phyloP scores from a whole-genome alignment of 1,140 invertebrate species.

The Pseudomyrmex cubaensis region DNA sequence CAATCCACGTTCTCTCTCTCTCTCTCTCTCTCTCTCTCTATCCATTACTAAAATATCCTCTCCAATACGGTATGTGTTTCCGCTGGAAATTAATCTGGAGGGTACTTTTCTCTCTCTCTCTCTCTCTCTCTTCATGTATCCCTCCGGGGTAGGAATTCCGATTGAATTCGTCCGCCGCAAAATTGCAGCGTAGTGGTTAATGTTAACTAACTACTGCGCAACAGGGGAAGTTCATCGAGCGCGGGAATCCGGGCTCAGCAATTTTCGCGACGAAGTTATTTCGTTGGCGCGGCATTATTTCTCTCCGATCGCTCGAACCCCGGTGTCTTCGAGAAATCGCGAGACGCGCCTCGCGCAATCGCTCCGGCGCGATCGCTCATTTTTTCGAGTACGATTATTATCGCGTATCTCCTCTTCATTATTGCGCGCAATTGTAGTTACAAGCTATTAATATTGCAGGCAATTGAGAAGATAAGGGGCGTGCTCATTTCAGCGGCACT shows the following conservation, averaged over 20 bases:
- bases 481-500: not conserved
- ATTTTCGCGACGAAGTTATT: constrained; percentile 68
- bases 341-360: constrained; percentile 42
- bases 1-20: not conserved
- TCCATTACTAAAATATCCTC: not conserved
- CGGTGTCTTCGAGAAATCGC: constrained; percentile 50
- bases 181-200: constrained; percentile 50
- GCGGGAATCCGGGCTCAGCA: constrained; percentile 50
- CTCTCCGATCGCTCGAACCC: not conserved
- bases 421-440: not conserved
- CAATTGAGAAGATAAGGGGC: not conserved
- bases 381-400: constrained; percentile 29
- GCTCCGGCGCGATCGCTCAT: constrained; percentile 52
- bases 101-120: not conserved
- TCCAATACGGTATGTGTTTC: not conserved
- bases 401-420: not conserved
- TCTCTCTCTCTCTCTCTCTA: no score
- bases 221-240: constrained; percentile 53
- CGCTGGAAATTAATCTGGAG: not conserved
- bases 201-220: constrained; percentile 61
- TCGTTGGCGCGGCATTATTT: constrained; percentile 56
- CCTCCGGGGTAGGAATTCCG: constrained; percentile 29
- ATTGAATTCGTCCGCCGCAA: constrained; percentile 41
- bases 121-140: not conserved
- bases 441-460: not conserved